These are phyloP conservation scores for Eledona agricola DNA, from an alignment of 2,888 invertebrate genomes.

Conservation along the genomic window DNA sequence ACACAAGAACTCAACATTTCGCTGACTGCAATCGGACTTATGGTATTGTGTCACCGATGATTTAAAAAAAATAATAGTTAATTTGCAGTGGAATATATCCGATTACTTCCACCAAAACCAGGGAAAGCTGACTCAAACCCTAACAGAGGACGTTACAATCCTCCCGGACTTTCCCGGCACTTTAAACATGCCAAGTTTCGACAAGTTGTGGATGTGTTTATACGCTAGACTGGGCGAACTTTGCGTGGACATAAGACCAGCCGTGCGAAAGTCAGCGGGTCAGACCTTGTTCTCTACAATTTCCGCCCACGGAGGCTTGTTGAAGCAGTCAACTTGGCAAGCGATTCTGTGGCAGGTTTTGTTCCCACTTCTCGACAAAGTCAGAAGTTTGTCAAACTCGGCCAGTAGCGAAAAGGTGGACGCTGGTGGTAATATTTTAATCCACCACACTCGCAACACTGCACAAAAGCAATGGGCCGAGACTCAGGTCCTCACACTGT, in stretches of 20 bases:
- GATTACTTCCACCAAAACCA: slow-evolving; percentile 97
- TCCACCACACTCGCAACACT: slow-evolving; percentile 97
- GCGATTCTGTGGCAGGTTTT: slow-evolving; percentile 94
- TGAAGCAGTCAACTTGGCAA: slow-evolving; percentile 91
- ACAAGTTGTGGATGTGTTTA: slow-evolving; percentile 95
- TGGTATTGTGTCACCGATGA: slow-evolving; percentile 70
- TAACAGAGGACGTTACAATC: slow-evolving; percentile 78
- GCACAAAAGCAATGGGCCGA: slow-evolving; percentile 99
- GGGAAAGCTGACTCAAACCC: slow-evolving; percentile 78
- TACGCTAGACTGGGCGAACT: slow-evolving; percentile 88
- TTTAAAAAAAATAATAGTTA: slow-evolving; percentile 5
- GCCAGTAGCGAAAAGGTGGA: slow-evolving; percentile 85
- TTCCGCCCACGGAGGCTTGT: slow-evolving; percentile 90
- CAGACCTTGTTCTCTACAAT: slow-evolving; percentile 98
- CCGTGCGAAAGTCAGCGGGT: slow-evolving; percentile 95
- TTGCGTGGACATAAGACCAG: slow-evolving; percentile 94
- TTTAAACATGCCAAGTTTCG: slow-evolving; percentile 86
- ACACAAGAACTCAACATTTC: slow-evolving; percentile 97
- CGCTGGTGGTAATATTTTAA: slow-evolving; percentile 91
- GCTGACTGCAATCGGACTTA: slow-evolving; percentile 93
- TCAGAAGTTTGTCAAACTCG: slow-evolving; percentile 76
- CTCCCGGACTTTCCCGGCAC: slow-evolving; percentile 86
- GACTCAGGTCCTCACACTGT: slow-evolving; percentile 90
- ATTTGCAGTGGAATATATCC: slow-evolving; percentile 94
- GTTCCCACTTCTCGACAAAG: slow-evolving; percentile 94